Evolutionary conservation across 37 sponge, comb jelly and placozoan genomes (phyloP).

Genomic region (Hexactinellida sp.): DNA sequence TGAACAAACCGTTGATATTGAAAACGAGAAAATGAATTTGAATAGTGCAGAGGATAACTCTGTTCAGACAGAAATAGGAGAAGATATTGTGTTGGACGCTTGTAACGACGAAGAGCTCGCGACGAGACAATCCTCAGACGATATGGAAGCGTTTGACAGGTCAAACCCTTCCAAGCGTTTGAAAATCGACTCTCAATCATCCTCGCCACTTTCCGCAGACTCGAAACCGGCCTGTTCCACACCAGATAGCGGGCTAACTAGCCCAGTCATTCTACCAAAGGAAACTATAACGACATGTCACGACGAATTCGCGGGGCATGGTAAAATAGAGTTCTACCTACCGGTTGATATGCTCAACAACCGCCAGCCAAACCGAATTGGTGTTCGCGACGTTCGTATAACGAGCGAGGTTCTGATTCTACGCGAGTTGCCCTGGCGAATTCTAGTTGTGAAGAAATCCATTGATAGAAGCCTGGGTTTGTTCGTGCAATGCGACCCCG

Average conservation of each 20-base stretch:
- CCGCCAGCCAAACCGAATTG: background rate
- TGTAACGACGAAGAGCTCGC: background rate
- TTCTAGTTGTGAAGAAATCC: background rate
- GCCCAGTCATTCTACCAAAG: background rate
- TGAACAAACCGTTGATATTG: background rate
- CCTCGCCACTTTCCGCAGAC: background rate
- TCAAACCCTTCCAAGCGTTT: background rate
- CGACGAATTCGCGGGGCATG: background rate
- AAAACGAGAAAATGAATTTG: background rate
- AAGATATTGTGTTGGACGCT: background rate
- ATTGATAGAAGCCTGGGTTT: constrained; percentile 37
- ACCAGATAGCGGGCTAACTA: background rate
- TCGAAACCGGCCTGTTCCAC: background rate
- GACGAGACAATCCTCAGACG: background rate
- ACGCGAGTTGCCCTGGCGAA: background rate
- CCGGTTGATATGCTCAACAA: background rate
- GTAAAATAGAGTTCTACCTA: background rate
- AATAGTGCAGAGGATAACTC: background rate
- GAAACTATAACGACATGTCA: background rate
- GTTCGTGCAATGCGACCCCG: constrained; percentile 88
- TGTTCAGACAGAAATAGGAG: background rate
- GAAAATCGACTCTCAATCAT: background rate
- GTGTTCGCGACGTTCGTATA: background rate
- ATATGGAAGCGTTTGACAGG: background rate
- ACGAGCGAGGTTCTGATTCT: background rate